Percentiles rank a stretch among this genome's conserved stretches.
Conservation (phyloP, 2,113 vertebrate species). For the Chlorocebus sabaeus region DNA sequence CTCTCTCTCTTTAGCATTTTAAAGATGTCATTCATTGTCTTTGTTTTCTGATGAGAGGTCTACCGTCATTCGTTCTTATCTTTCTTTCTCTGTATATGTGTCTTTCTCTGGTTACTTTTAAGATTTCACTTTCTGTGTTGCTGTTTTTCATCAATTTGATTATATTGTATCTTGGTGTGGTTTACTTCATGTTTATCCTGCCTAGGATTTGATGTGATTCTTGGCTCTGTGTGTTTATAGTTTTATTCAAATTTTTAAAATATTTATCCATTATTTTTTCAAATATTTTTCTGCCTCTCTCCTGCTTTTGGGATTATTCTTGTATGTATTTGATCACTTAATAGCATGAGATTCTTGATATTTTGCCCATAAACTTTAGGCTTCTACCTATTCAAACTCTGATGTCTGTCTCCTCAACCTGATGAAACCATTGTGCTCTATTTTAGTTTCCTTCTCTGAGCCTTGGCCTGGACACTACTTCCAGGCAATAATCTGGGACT, state of each 20-base stretch:
- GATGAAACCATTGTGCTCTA: neutral
- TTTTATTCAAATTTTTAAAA: neutral
- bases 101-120: neutral
- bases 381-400: neutral
- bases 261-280: neutral
- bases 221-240: neutral
- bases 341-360: neutral
- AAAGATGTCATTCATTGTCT: neutral
- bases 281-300: neutral
- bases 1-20: neutral
- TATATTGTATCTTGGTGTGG: neutral
- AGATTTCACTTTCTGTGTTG: conserved; percentile 20
- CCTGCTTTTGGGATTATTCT: neutral
- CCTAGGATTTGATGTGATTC: neutral
- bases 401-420: neutral
- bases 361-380: neutral
- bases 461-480: neutral
- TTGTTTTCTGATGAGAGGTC: neutral
- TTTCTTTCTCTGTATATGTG: neutral
- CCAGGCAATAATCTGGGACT: neutral
- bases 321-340: neutral
- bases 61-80: neutral
- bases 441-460: neutral
- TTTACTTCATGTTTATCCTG: neutral
- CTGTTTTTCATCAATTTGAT: neutral